Base-by-base conservation (phyloP, 1,140 invertebrate genomes). In the Epicauta chinensis region DNA sequence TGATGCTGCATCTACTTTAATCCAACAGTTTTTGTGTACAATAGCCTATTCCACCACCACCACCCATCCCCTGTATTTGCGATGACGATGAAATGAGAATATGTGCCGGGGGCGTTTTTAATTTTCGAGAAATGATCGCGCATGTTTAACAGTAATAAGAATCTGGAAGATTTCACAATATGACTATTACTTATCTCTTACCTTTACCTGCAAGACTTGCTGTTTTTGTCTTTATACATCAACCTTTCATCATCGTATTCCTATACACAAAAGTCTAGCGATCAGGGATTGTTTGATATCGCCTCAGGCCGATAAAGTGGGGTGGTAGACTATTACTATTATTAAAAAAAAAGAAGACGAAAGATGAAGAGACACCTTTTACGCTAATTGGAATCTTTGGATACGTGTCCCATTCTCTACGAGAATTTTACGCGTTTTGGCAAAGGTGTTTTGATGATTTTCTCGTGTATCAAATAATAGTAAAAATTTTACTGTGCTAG, bases 61-160 rank as follows among this genome's bases (percentile, higher is more conserved):
- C 23, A 23, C 4, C 23, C 23, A 23, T 7, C 23, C 23, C 23
- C 23, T 23, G 7, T n/a, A n/a, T n/a, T n/a, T n/a, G n/a, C n/a
- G n/a, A 7, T 23, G 23, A 23, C 7, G 23, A 5, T 23, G 54
- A 63, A 65, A 65, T 65, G 63, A 62, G 64, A 64, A 65, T 64
- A 64, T 60, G 62, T 62, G 65, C 65, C 57, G 31, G 52, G 44
- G 65, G 65, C 63, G 60, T 67, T 67, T 67, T 67, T 67, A 67
- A 67, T 67, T 67, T 67, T 67, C 65, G 59, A 65, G 62, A 66
- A 65, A 66, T 64, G 64, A 66, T 66, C 64, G 64, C 61, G 63
- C 56, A 63, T 59, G 61, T 63, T n/a, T 62, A 60, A 61, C 63
- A 56, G 61, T 63, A 60, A 58, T 60, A 62, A 60, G 58, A 53